phyloP scores from a whole-genome alignment of 2,113 vertebrate species.

The Nycticryphes semicollaris region DNA sequence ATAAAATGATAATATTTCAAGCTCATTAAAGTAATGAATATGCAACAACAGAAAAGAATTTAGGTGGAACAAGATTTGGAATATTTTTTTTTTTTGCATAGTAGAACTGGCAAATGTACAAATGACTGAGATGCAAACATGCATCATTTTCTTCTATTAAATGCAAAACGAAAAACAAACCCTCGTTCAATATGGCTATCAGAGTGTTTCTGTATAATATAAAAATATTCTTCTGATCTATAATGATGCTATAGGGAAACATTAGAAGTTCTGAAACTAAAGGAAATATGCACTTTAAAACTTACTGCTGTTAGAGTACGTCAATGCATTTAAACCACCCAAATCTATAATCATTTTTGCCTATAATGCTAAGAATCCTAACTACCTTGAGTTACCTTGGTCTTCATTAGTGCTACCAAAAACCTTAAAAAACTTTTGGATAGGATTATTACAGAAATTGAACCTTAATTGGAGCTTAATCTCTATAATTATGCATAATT shows the following conservation, averaged over 20 bases:
- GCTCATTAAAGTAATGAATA: not conserved
- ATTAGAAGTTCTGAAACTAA: not conserved
- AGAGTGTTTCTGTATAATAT: not conserved
- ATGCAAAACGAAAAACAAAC: not conserved
- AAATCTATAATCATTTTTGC: not conserved
- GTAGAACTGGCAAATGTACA: not conserved
- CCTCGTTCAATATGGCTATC: not conserved
- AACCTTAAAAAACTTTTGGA: slow-evolving; percentile 60
- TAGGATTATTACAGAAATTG: slow-evolving; percentile 68
- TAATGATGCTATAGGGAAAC: not conserved
- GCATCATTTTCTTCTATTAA: not conserved
- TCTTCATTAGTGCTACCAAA: slow-evolving; percentile 62
- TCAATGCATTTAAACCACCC: not conserved
- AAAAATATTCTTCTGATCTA: not conserved
- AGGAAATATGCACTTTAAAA: not conserved
- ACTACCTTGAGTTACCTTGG: slow-evolving; percentile 40
- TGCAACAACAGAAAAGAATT: not conserved
- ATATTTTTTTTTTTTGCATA: not conserved
- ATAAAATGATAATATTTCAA: not conserved
- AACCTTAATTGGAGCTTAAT: slow-evolving; percentile 76
- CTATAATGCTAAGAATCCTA: not conserved
- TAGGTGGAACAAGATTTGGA: not conserved
- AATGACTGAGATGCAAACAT: not conserved
- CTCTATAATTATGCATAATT: slow-evolving; percentile 76
- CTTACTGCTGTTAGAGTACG: not conserved